Percentiles rank a stretch among this genome's conserved stretches.
These are phyloP conservation scores for Ypsolopha sequella DNA, from an alignment of 2,888 invertebrate genomes.

Conservation along the genomic window DNA sequence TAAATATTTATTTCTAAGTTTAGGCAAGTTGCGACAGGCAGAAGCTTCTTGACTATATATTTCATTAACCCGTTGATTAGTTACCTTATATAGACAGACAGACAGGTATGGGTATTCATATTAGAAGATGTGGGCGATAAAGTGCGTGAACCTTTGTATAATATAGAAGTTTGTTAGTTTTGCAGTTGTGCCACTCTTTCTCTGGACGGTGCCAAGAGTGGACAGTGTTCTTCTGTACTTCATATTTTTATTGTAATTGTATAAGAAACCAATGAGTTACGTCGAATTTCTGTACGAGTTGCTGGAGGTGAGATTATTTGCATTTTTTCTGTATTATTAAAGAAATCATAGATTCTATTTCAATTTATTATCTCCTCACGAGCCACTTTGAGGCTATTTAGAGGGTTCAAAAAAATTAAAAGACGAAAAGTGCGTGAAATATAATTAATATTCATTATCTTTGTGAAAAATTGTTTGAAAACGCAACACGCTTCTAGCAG, in stretches of 20 bases:
- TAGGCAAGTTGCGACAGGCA: neutral
- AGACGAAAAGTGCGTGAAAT: too few relatives aligned
- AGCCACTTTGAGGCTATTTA: too few relatives aligned
- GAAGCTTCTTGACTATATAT: neutral
- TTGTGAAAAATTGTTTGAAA: too few relatives aligned
- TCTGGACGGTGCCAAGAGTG: slow-evolving; percentile 26
- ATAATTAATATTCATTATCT: too few relatives aligned
- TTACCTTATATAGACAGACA: slow-evolving; percentile 35
- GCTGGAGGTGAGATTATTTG: slow-evolving; percentile 37
- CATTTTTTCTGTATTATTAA: too few relatives aligned
- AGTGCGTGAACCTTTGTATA: slow-evolving; percentile 12
- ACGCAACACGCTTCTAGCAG: too few relatives aligned
- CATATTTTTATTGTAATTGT: slow-evolving; percentile 13
- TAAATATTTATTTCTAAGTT: neutral
- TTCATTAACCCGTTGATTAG: slow-evolving; percentile 33
- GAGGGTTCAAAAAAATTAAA: too few relatives aligned
- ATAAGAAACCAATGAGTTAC: slow-evolving; percentile 32
- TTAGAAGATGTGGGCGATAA: neutral
- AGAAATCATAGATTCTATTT: too few relatives aligned
- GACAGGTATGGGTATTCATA: neutral
- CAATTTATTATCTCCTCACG: too few relatives aligned
- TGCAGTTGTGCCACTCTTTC: slow-evolving; percentile 34
- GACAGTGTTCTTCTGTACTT: slow-evolving; percentile 7
- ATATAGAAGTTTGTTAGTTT: slow-evolving; percentile 31
- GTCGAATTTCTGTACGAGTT: slow-evolving; percentile 54